Evolutionary conservation across 2,888 invertebrate genomes (phyloP), one percentile per base, ranked within the genome.

Genomic region (Chalcis sispes): DNA sequence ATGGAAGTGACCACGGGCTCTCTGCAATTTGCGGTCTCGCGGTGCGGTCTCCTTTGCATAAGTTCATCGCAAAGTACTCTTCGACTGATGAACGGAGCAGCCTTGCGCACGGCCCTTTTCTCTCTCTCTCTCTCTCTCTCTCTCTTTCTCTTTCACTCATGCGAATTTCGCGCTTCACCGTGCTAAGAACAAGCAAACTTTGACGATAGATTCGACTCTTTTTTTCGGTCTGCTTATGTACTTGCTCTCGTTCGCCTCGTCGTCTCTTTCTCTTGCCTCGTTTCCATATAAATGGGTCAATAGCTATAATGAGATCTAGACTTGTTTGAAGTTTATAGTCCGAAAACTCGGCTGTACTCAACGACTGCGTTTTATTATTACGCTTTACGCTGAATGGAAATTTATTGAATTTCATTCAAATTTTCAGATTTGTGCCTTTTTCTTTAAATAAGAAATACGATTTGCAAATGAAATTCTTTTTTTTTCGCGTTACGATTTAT

Each of bases 1-100:
- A 80, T 80, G 79, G 80, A 80, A 79, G 77, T 79, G 80, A 79
- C 80, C 79, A 76, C 77, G 77, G 79, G 48, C 76, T 79, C 77
- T 70, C 65, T 69, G 58, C 66, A 64, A 70, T 78, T 77, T 75
- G 75, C 56, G 72, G 72, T 73, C 71, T 69, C 74, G 66, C 54
- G 29, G 13, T 27, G 64, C 71, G 77, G 67, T 71, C 73, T 75
- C 75, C 73, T 75, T 77, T 77, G 70, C 75, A 72, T 70, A 73
- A 75, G 75, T 78, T 77, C 67, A 70, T 75, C 72, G 46, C 32
- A 65, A 64, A 65, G 48, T 72, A 64, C 65, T 25, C 46, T 4
- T 10, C 27, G 10, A 50, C 32, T 65, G 66, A 66, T 52, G 58
- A 72, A 52, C 64, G n/a, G n/a, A n/a, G n/a, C n/a, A n/a, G n/a